Evolutionary conservation across 2,797 vertebrate species (phyloP).

Genomic region (Gymnoscopelus microlampas): DNA sequence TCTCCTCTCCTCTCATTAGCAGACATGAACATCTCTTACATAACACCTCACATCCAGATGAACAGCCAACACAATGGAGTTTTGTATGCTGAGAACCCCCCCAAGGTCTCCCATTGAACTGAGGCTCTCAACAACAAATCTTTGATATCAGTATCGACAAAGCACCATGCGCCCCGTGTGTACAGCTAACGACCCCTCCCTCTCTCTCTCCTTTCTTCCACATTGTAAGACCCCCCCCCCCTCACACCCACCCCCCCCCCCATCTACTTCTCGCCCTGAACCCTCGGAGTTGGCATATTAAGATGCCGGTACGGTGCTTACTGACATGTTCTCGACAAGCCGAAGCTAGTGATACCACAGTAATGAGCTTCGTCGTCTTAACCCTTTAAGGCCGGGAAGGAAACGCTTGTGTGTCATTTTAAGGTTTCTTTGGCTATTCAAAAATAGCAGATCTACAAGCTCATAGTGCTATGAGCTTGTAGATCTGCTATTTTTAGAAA

Average conservation of each 20-base stretch:
- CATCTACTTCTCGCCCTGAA: constrained; percentile 22
- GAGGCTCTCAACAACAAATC: constrained; percentile 25
- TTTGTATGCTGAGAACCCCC: constrained; percentile 10
- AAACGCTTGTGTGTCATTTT: too few species aligned
- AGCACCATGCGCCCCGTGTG: neutral
- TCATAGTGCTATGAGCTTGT: too few species aligned
- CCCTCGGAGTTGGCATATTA: constrained; percentile 38
- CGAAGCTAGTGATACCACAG: constrained; percentile 24
- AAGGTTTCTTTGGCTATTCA: too few species aligned
- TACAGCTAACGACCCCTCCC: neutral
- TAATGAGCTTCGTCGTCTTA: constrained; percentile 60
- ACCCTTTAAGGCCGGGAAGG: too few species aligned
- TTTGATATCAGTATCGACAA: constrained; percentile 35
- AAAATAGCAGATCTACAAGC: too few species aligned
- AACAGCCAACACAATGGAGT: constrained; percentile 6
- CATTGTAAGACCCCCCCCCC: neutral
- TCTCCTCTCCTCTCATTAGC: neutral
- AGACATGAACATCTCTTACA: neutral
- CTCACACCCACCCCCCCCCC: constrained; percentile 8
- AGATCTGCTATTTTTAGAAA: too few species aligned
- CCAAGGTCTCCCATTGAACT: constrained; percentile 21
- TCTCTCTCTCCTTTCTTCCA: neutral
- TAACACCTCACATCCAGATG: neutral
- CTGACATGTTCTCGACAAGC: constrained; percentile 29
- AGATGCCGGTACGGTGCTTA: neutral